Conservation (phyloP, 2,888 invertebrate species). For the Cynaeus angustus region DNA sequence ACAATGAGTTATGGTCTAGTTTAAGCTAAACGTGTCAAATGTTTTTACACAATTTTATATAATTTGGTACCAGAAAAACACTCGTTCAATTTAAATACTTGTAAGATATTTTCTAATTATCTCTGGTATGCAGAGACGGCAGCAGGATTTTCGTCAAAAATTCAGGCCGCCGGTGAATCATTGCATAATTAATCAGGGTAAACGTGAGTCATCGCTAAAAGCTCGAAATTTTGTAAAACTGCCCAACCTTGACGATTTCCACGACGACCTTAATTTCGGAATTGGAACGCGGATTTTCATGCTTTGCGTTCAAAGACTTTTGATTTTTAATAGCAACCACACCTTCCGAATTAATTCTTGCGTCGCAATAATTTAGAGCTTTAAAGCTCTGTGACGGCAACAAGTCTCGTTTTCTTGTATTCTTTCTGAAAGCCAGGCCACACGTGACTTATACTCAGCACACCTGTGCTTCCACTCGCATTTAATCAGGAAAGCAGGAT, state of each 20-base stretch:
- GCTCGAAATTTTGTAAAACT: constrained; percentile 9
- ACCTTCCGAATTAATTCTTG: not conserved
- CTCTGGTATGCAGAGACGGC: constrained; percentile 21
- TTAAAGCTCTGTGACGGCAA: constrained; percentile 6
- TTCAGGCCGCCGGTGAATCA: constrained; percentile 27
- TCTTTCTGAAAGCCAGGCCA: constrained; percentile 50
- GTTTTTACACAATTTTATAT: constrained; percentile 42
- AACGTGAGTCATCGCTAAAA: constrained; percentile 28
- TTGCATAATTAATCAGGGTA: constrained; percentile 30
- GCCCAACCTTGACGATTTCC: constrained; percentile 12
- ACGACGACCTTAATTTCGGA: constrained; percentile 7
- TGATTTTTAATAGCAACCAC: constrained; percentile 8
- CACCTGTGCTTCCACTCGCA: constrained; percentile 58
- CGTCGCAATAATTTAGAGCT: not conserved
- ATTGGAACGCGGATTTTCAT: constrained; percentile 21
- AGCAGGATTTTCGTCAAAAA: constrained; percentile 22
- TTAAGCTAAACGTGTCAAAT: constrained; percentile 54
- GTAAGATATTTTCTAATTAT: constrained; percentile 25
- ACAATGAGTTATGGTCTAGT: constrained; percentile 57
- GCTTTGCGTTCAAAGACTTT: constrained; percentile 17
- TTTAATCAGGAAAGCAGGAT: constrained; percentile 57
- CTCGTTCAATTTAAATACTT: constrained; percentile 31
- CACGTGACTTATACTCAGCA: constrained; percentile 56
- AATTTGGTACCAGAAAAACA: constrained; percentile 36
- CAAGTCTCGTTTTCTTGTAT: constrained; percentile 16